A percentile compares a stretch with the other conserved stretches of the same genome.
Evolutionary conservation across 2,888 invertebrate species (phyloP).

Genomic region (Halocaridina rubra): DNA sequence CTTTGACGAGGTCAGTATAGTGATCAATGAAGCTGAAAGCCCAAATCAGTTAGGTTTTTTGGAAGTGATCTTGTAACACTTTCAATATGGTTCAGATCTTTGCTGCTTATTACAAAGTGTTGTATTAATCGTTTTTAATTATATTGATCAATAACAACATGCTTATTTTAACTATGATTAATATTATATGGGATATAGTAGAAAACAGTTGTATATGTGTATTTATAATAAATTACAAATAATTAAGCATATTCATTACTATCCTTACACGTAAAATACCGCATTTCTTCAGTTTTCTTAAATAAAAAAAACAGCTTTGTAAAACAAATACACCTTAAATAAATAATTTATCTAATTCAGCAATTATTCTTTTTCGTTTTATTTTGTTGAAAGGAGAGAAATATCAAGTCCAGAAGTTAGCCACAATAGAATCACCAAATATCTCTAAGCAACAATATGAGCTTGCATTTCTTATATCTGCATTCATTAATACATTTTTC

Average conservation of each 20-base stretch:
- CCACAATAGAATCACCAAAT: too few relatives aligned
- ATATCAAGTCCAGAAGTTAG: too few relatives aligned
- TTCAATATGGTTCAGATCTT: background rate
- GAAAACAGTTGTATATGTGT: slow-evolving; percentile 44
- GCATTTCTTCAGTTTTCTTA: too few relatives aligned
- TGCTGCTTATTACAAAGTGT: background rate
- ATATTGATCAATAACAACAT: slow-evolving; percentile 25
- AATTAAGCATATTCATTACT: background rate
- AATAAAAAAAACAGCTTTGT: background rate
- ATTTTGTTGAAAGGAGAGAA: too few relatives aligned
- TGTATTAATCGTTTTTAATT: slow-evolving; percentile 13
- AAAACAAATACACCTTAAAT: background rate
- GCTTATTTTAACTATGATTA: slow-evolving; percentile 44
- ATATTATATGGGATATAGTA: slow-evolving; percentile 45
- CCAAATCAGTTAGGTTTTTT: background rate
- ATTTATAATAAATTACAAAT: slow-evolving; percentile 45
- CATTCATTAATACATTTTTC: too few relatives aligned
- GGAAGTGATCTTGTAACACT: background rate
- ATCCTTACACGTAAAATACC: too few relatives aligned
- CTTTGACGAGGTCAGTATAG: background rate
- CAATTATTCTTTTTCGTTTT: too few relatives aligned
- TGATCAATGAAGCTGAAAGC: background rate
- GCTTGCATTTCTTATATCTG: too few relatives aligned
- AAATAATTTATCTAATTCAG: background rate
- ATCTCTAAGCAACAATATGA: too few relatives aligned